A percentile compares a stretch with the other conserved stretches of the same genome.
Conservation (phyloP, 2,888 invertebrate species). For the Halocaridina rubra region DNA sequence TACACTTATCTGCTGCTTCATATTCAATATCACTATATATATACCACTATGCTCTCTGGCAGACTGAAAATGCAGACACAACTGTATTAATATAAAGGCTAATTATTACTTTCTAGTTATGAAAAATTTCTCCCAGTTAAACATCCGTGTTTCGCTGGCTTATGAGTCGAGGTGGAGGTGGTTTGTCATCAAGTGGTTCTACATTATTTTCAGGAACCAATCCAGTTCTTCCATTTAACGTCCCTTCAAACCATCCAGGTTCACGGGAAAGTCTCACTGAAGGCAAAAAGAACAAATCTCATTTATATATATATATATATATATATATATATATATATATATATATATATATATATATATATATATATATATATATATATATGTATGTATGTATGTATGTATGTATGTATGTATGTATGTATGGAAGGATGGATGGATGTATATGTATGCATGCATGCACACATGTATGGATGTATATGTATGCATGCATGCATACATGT, state of each 20-base stretch:
- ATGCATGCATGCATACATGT: no score
- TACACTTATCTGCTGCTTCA: no score
- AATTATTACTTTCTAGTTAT: neutral
- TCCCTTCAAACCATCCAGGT: constrained; percentile 98
- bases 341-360: no score
- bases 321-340: no score
- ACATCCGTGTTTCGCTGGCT: constrained; percentile 57
- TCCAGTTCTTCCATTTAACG: constrained; percentile 89
- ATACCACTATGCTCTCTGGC: neutral
- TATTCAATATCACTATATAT: no score
- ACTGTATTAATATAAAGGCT: neutral
- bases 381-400: no score
- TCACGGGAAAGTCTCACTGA: constrained; percentile 90
- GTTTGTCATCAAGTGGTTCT: constrained; percentile 72
- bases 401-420: no score
- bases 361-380: no score
- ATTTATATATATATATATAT: no score
- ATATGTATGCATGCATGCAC: no score
- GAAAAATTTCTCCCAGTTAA: neutral
- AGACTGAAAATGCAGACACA: neutral
- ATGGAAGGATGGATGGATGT: no score
- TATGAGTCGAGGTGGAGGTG: constrained; percentile 44
- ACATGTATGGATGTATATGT: no score
- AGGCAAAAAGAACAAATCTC: constrained; percentile 66
- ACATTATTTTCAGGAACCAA: constrained; percentile 97